Evolutionary conservation across 2,797 vertebrate species (phyloP).

Genomic region (Myripristis murdjan): DNA sequence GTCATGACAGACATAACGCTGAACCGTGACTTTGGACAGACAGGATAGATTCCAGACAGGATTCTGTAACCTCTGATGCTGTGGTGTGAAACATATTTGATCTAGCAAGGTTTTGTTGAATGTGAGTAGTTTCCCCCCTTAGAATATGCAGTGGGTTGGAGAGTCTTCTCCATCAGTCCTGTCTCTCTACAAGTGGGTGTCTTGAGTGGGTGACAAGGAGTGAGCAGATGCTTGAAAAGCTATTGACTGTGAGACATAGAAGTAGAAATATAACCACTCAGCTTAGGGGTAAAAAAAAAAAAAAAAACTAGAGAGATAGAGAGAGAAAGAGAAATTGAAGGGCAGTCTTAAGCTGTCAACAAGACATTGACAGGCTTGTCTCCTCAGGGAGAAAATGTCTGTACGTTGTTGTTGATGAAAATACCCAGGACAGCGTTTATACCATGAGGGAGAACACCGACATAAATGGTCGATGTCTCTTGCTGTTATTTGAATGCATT

Average conservation of each 20-base stretch:
- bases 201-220: constrained; percentile 25
- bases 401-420: background rate
- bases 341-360: constrained; percentile 9
- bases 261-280: background rate
- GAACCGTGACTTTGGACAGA: constrained; percentile 16
- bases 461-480: background rate
- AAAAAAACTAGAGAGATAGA: background rate
- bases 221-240: constrained; percentile 27
- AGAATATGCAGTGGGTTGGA: background rate
- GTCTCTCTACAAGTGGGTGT: constrained; percentile 4
- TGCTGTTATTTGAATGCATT: constrained; percentile 13
- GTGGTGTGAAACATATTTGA: constrained; percentile 23
- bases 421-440: background rate
- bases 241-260: constrained; percentile 8
- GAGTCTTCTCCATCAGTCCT: constrained; percentile 12
- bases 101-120: constrained; percentile 3
- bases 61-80: constrained; percentile 25
- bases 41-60: constrained; percentile 2
- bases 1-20: constrained; percentile 20
- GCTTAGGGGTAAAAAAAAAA: background rate
- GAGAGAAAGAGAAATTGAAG: background rate
- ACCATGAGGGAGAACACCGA: background rate
- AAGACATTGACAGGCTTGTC: background rate
- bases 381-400: background rate
- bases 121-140: background rate